Conservation (phyloP, 2,888 invertebrate species). For the Hydraecia micacea region DNA sequence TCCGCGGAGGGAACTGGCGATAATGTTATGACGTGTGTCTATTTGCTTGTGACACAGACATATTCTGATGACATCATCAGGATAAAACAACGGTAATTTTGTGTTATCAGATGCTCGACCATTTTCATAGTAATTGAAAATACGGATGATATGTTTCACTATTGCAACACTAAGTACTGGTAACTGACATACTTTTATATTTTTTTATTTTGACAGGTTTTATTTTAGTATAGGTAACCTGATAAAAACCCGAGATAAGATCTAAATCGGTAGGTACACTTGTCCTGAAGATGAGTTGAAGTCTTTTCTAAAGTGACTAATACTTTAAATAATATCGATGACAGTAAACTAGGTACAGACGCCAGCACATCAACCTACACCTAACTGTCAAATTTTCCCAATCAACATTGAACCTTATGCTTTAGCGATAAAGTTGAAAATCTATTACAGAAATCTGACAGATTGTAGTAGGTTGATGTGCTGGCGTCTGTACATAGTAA, state of each 20-base stretch:
- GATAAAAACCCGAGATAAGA: background rate
- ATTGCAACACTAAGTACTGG: background rate
- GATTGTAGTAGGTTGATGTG: too few relatives aligned
- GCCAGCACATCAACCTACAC: too few relatives aligned
- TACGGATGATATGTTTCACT: background rate
- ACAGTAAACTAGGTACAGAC: too few relatives aligned
- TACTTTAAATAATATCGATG: slow-evolving; percentile 4
- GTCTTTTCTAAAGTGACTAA: slow-evolving; percentile 1
- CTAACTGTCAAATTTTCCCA: too few relatives aligned
- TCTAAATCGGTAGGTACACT: slow-evolving; percentile 1
- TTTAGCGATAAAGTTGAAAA: too few relatives aligned
- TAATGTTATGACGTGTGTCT: background rate
- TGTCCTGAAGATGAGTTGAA: background rate
- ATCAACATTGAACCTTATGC: too few relatives aligned
- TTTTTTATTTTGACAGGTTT: background rate
- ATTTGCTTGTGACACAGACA: background rate
- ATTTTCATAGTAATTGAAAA: background rate
- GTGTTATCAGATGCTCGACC: background rate
- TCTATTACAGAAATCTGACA: too few relatives aligned
- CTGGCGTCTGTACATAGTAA: too few relatives aligned
- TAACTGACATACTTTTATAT: background rate
- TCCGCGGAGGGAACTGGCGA: background rate
- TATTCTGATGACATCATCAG: too few relatives aligned
- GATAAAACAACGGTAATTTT: background rate
- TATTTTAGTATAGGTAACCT: background rate